Evolutionary conservation across 2,888 invertebrate species (phyloP).

Genomic region (Unio delphinus): DNA sequence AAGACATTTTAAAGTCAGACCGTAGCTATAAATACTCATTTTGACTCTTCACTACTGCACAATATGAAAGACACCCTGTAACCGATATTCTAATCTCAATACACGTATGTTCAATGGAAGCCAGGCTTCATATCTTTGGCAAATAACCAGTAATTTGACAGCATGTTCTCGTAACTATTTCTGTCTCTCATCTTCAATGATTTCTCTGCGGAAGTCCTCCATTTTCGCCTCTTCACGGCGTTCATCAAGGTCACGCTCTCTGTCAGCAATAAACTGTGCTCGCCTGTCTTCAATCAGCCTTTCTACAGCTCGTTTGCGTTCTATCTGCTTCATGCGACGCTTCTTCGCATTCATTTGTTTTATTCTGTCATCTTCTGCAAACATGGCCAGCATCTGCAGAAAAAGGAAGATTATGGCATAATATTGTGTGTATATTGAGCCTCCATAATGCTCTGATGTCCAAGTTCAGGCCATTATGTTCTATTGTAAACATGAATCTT

Average conservation of each 20-base stretch:
- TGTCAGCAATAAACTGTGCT: conserved; percentile 61
- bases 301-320: conserved; percentile 75
- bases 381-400: conserved; percentile 73
- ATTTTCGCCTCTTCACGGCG: conserved; percentile 59
- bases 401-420: neutral
- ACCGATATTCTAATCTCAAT: too few species aligned
- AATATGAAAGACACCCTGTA: too few species aligned
- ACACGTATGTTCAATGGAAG: too few species aligned
- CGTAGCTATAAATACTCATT: too few species aligned
- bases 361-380: conserved; percentile 77
- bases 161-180: conserved; percentile 69
- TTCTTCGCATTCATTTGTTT: conserved; percentile 76
- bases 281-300: conserved; percentile 74
- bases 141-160: conserved; percentile 67
- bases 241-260: conserved; percentile 64
- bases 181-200: conserved; percentile 71
- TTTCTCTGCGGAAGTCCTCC: conserved; percentile 65
- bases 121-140: conserved; percentile 63
- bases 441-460: too few species aligned
- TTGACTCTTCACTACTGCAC: too few species aligned
- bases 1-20: too few species aligned
- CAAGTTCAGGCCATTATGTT: too few species aligned
- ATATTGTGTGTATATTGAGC: neutral
- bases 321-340: conserved; percentile 75
- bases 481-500: neutral